These are phyloP conservation scores for Grapholita molesta DNA, from an alignment of 1,140 invertebrate genomes.

Conservation along the genomic window DNA sequence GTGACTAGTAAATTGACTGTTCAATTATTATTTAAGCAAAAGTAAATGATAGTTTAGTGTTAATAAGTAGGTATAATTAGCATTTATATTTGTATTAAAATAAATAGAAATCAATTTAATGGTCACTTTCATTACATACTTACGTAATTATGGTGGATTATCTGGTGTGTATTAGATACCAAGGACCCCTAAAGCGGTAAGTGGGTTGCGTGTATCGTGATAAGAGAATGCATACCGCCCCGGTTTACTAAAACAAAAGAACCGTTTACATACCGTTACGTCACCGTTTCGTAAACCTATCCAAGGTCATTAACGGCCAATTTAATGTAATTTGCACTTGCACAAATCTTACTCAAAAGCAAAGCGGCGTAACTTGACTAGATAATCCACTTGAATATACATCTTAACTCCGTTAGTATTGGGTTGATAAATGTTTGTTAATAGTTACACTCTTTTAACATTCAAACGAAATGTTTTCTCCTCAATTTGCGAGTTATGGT, in stretches of 20 bases:
- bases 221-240: constrained; percentile 3
- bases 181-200: constrained; percentile 1
- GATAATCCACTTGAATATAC: background rate
- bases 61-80: no score
- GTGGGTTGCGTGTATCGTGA: constrained; percentile 2
- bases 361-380: background rate
- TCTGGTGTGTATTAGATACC: background rate
- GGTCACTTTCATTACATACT: no score
- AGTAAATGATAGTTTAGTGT: no score
- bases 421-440: background rate
- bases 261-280: background rate
- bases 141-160: no score
- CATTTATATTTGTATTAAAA: no score
- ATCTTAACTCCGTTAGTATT: background rate
- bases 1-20: no score
- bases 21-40: no score
- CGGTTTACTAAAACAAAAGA: constrained; percentile 5
- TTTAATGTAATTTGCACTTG: constrained; percentile 1
- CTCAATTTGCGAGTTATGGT: constrained; percentile 1
- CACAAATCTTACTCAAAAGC: background rate
- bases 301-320: constrained; percentile 2
- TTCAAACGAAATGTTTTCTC: background rate
- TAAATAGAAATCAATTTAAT: no score
- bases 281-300: background rate
- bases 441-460: background rate